phyloP scores from a whole-genome alignment of 1,140 invertebrate genomes.

The Sarcophaga peregrina region DNA sequence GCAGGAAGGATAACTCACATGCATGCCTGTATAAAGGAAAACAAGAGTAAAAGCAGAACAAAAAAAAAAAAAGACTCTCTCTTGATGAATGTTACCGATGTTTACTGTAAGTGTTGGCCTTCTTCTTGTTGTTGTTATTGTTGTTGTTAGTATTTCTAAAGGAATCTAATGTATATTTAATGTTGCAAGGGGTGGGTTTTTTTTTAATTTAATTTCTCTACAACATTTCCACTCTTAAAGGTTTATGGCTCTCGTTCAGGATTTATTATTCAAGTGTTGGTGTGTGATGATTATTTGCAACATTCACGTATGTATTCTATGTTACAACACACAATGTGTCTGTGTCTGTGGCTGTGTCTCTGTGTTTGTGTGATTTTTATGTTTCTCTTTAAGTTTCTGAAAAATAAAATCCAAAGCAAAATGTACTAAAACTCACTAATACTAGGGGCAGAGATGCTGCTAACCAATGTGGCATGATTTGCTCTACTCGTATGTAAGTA shows the following conservation, averaged over 20 bases:
- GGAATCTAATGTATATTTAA: conserved; percentile 13
- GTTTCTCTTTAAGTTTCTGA: neutral
- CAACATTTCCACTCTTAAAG: no score
- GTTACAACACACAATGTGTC: no score
- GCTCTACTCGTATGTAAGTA: neutral
- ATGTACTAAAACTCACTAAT: no score
- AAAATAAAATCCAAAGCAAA: neutral
- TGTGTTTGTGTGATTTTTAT: neutral
- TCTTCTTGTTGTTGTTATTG: no score
- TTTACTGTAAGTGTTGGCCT: no score
- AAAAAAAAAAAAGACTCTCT: neutral
- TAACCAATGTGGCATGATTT: no score
- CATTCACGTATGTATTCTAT: neutral
- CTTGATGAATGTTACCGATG: neutral
- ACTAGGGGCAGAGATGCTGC: no score
- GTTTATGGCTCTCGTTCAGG: neutral
- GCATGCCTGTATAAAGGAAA: conserved; percentile 10
- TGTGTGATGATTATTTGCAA: neutral
- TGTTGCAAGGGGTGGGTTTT: neutral
- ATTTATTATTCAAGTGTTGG: neutral
- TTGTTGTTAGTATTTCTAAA: conserved; percentile 13
- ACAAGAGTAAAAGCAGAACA: neutral
- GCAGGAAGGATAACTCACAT: neutral
- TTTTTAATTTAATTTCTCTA: no score
- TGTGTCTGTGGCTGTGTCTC: no score